phyloP scores from a whole-genome alignment of 2,888 invertebrate species.

The Capitulum mitella region DNA sequence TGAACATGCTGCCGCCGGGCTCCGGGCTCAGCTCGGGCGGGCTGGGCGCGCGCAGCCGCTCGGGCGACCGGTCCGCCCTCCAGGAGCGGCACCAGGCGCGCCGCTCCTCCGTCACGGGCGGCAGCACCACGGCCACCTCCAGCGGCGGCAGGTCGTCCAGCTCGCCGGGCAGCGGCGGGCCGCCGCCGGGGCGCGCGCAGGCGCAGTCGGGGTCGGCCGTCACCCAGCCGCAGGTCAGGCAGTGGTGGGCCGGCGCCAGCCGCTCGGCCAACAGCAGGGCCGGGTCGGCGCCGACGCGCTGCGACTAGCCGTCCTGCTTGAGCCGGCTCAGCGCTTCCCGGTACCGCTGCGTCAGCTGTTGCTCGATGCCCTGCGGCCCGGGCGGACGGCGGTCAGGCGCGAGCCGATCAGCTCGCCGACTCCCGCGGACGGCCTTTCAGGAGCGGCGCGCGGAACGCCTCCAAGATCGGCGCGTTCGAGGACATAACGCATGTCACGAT shows the following conservation, averaged over 20 bases:
- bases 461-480: neutral
- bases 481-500: neutral
- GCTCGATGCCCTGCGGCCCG: neutral
- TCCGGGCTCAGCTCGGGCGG: neutral
- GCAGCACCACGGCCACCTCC: neutral
- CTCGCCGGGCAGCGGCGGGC: neutral
- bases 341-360: neutral
- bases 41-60: neutral
- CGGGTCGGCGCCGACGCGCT: neutral
- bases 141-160: neutral
- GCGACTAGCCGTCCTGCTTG: conserved; percentile 16
- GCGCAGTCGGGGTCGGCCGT: neutral
- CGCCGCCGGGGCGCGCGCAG: neutral
- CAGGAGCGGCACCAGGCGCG: neutral
- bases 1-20: neutral
- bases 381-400: too few relatives aligned
- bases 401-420: too few relatives aligned
- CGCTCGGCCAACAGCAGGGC: neutral
- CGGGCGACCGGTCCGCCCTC: neutral
- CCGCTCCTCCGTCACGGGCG: neutral
- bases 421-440: too few relatives aligned
- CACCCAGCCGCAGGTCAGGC: neutral
- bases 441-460: too few relatives aligned
- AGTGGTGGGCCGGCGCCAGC: neutral
- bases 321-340: neutral